phyloP scores from a whole-genome alignment of 2,113 vertebrate genomes.

The Poecilia latipinna region DNA sequence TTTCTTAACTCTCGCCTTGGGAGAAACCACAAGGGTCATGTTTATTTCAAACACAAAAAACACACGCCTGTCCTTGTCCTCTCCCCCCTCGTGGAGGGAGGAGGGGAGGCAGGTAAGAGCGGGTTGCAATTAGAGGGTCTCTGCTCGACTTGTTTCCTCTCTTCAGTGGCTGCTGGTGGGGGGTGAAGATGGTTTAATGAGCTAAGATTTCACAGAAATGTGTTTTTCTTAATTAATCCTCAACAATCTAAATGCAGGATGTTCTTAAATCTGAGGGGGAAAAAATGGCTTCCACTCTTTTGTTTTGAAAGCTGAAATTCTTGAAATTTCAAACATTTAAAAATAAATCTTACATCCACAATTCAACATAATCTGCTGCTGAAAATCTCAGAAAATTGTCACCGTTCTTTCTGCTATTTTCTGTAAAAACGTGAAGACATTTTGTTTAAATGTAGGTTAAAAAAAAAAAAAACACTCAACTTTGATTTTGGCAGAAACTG shows the following conservation, averaged over 20 bases:
- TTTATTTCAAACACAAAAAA: slow-evolving; percentile 76
- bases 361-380: too few species aligned
- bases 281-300: background rate
- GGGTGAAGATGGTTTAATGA: slow-evolving; percentile 15
- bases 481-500: too few species aligned
- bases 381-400: too few species aligned
- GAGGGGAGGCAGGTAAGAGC: slow-evolving; percentile 50
- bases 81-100: background rate
- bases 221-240: background rate
- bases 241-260: background rate
- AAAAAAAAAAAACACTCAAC: too few species aligned
- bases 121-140: slow-evolving; percentile 23
- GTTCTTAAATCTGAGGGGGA: background rate
- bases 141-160: slow-evolving; percentile 28
- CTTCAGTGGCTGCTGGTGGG: slow-evolving; percentile 23
- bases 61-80: slow-evolving; percentile 77
- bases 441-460: too few species aligned
- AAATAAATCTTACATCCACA: too few species aligned
- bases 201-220: background rate
- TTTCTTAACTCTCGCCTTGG: slow-evolving; percentile 46
- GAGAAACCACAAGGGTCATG: slow-evolving; percentile 76
- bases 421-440: too few species aligned
- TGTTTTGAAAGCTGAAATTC: too few species aligned
- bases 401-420: too few species aligned
- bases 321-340: too few species aligned